Evolutionary conservation across 2,888 invertebrate genomes (phyloP), one percentile per base, ranked within the genome.

Genomic region (Calameuta pallipes): DNA sequence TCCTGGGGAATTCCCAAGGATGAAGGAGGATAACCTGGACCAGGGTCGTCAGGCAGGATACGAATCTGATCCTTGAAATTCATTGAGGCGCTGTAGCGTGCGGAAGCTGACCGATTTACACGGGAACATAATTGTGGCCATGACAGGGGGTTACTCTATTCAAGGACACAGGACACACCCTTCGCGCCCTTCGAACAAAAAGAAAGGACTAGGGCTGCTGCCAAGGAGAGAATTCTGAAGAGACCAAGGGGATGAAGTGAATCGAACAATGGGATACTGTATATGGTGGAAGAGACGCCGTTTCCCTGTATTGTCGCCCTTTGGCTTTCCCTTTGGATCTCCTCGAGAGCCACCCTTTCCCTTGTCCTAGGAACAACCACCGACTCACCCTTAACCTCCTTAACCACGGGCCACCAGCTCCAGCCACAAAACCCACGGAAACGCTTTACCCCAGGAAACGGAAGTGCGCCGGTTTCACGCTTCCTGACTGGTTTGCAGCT

Each of bases 391-490:
- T 23, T 23, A 56, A 56, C 56, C 56, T 56, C 56, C 56, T 56
- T 15, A 56, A 56, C 56, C 56, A 56, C 23, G 56, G 56, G 56
- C 56, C 56, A 56, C 56, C 56, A 56, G 56, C 56, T 56, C 56
- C 23, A 23, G 56, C 56, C 56, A 56, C 56, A 56, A 56, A 56
- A 56, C 56, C 56, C 56, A 56, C 56, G 56, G 87, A 88, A 88
- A 87, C 86, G 87, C 87, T 87, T 88, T 80, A 81, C 82, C 80
- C 79, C 82, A 82, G 81, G 84, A 86, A 86, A 82, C 86, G 89
- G 89, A 89, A 89, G 87, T 85, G 83, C 85, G 88, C 84, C 86
- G 86, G 88, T 89, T 89, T 89, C 85, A 86, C 84, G 85, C 85
- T 87, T 89, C 84, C 87, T 83, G 83, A 75, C 34, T 79, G 76